Evolutionary conservation across 2,888 invertebrate species (phyloP), one percentile per base, ranked within the genome.

Genomic region (Drosophila mimetica): DNA sequence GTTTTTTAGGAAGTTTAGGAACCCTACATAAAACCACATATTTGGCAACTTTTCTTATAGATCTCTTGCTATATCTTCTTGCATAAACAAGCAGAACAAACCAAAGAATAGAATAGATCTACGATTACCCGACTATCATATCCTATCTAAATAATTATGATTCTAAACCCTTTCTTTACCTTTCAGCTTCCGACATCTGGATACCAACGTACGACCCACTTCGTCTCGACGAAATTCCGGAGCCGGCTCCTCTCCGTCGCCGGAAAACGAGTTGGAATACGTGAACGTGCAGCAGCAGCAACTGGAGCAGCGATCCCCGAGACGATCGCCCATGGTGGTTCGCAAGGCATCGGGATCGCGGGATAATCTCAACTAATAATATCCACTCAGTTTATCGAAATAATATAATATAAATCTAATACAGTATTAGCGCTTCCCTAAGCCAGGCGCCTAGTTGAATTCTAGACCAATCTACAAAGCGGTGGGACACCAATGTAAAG

Each of bases 141-240:
- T n/a, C n/a, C n/a, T n/a, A n/a, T n/a, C n/a, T n/a, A n/a, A n/a
- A n/a, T n/a, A n/a, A n/a, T n/a, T n/a, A n/a, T n/a, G n/a, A n/a
- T n/a, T n/a, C n/a, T n/a, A n/a, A n/a, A n/a, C n/a, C 18, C 5
- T 7, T 25, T 9, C 2, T 11, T 46, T 28, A 1, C 0, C 2
- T n/a, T 46, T 3, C 89, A 97, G 97, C 89, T 97, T 97, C 92
- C 95, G 97, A 18, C 97, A 97, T 91, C 92, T 97, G 91, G 97
- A 97, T 90, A 96, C 97, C 16, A 96, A 95, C 93, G 96, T 97
- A 32, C 94, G 96, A 0, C 92, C 97, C 79, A 95, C 96, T 89
- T 89, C 93, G 16, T 92, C 92, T 72, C 92, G 93, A 16, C 94
- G 95, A 11, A 94, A 94, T 67, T 93, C 93, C 61, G 93, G 93